Conservation (phyloP, 2,797 vertebrate genomes). For the Halcyon smyrnensis region DNA sequence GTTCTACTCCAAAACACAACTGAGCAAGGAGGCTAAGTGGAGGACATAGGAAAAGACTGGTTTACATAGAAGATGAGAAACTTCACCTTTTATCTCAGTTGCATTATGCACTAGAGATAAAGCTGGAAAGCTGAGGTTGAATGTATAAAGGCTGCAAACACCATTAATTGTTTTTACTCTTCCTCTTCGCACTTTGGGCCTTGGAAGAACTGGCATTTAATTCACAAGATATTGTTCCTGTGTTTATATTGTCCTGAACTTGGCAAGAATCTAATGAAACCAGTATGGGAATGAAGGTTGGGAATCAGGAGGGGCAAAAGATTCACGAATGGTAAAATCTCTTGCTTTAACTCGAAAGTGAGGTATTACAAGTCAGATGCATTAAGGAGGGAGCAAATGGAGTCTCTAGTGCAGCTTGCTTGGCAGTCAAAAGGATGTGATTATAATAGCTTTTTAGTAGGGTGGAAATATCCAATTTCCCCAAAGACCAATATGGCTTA, state of each 20-base stretch:
- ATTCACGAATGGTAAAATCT: not conserved
- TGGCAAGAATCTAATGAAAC: not conserved
- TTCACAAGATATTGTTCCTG: not conserved
- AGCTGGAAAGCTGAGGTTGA: not conserved
- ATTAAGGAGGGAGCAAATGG: not conserved
- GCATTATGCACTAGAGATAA: not conserved
- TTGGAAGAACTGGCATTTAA: not conserved
- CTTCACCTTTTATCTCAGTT: not conserved
- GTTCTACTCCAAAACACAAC: not conserved
- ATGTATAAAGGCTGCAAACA: not conserved
- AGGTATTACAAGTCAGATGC: not conserved
- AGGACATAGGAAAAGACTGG: not conserved
- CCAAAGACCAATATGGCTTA: not conserved
- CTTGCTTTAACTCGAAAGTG: not conserved
- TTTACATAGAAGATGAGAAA: not conserved
- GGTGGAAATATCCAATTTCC: conserved; percentile 18
- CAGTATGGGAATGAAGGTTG: not conserved
- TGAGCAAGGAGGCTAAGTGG: not conserved
- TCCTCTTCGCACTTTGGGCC: not conserved
- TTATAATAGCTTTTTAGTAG: conserved; percentile 24
- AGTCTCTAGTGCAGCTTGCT: not conserved
- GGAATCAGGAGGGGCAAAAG: not conserved
- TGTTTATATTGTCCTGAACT: not conserved
- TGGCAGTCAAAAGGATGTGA: not conserved
- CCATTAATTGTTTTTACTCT: not conserved